Base-by-base conservation (phyloP, 2,113 vertebrate genomes). In the Cyrtonyx montezumae region DNA sequence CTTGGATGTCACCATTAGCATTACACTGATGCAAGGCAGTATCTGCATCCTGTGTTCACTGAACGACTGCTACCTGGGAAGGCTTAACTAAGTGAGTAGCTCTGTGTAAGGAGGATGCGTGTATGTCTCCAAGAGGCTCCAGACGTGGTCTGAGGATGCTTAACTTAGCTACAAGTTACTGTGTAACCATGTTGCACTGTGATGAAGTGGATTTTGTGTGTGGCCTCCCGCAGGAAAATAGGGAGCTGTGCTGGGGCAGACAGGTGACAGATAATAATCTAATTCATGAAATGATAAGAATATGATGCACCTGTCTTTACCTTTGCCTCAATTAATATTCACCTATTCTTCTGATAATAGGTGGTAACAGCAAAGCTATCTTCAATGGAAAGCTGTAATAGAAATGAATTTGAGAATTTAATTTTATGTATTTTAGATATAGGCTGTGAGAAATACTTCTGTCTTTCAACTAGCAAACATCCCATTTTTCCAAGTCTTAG, bases 181-280 rank as follows among this genome's bases (percentile, higher is more conserved):
- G 23, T 17, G 5, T 70, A 80, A 36, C 14, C 25, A 36, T 0
- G 0, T 9, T 59, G 37, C 10, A 10, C 10, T 65, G 32, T 28
- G 43, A 53, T 3, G 1, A 26, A 51, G 23, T 36, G 18, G 42
- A 34, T 68, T 73, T 73, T 83, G 36, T 36, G 59, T 26, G n/a
- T 26, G 32, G 42, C 20, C 15, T 77, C 67, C 40, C 40, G 37
- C 14, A 2, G 2, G 23, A 55, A 43, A 76, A 71, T 17, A 12
- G 26, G 55, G 14, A 46, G 40, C 40, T 40, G 40, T 40, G 40
- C 40, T 40, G 40, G 40, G 62, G 34, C 25, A 87, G 20, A 48
- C 21, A 21, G 13, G 2, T 63, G 15, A 20, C 14, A 42, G 14
- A 8, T 58, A 37, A 61, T 36, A 46, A 49, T 79, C 25, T 18